Conservation (phyloP, 2,113 vertebrate species). For the Pleuronectes platessa region DNA sequence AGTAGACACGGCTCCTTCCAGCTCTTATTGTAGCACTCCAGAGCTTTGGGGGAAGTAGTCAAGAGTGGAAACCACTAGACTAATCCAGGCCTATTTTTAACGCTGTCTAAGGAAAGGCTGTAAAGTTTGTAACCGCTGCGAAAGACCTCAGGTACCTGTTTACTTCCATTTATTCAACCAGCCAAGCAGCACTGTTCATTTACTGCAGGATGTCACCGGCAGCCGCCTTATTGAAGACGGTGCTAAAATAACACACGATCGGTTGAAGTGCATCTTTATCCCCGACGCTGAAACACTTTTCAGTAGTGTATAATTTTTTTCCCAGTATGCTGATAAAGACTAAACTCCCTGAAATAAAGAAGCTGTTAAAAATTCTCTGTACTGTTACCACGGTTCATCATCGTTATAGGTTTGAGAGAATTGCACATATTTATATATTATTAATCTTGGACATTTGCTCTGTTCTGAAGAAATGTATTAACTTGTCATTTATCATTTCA, state of each 20-base stretch:
- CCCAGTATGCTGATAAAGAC: constrained; percentile 12
- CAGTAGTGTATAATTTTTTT: constrained; percentile 14
- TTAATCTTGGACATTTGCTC: constrained; percentile 36
- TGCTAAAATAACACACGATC: background rate
- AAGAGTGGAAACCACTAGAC: constrained; percentile 18
- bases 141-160: constrained; percentile 32
- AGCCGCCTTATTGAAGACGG: background rate
- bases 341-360: constrained; percentile 13
- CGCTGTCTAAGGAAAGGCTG: background rate
- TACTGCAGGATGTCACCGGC: background rate
- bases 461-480: constrained; percentile 28
- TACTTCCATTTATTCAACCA: constrained; percentile 46
- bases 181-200: constrained; percentile 30
- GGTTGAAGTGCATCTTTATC: constrained; percentile 11
- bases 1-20: constrained; percentile 16
- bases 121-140: constrained; percentile 9
- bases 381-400: constrained; percentile 13
- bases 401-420: constrained; percentile 40
- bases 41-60: constrained; percentile 37
- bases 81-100: constrained; percentile 39
- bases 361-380: constrained; percentile 7
- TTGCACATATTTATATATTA: constrained; percentile 47
- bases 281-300: constrained; percentile 15
- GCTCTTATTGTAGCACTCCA: constrained; percentile 32
- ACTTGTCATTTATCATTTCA: constrained; percentile 10